Percentiles rank a stretch among this genome's conserved stretches.
phyloP scores from a whole-genome alignment of 2,888 invertebrate genomes.

The Siphlonurus alternatus region DNA sequence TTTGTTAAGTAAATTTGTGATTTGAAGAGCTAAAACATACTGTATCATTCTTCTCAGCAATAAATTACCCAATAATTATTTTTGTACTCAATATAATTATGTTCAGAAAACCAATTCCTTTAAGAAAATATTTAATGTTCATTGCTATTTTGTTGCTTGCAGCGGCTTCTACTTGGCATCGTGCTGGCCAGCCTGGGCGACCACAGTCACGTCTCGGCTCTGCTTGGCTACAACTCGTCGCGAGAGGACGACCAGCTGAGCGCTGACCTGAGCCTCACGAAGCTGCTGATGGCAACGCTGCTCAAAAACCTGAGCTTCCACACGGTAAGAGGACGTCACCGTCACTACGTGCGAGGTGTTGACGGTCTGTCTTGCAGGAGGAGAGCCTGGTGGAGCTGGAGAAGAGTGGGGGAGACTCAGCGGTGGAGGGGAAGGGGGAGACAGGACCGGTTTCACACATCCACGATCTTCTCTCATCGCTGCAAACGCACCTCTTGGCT shows the following conservation, averaged over 20 bases:
- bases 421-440: slow-evolving; percentile 10
- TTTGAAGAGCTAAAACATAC: too few relatives aligned
- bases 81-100: background rate
- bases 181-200: slow-evolving; percentile 42
- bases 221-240: slow-evolving; percentile 30
- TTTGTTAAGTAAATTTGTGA: too few relatives aligned
- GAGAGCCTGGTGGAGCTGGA: slow-evolving; percentile 23
- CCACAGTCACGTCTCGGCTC: slow-evolving; percentile 36
- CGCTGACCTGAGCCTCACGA: slow-evolving; percentile 24
- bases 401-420: slow-evolving; percentile 15
- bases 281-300: slow-evolving; percentile 36
- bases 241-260: slow-evolving; percentile 17
- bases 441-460: slow-evolving; percentile 24
- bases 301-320: slow-evolving; percentile 33
- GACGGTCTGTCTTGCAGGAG: slow-evolving; percentile 21
- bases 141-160: slow-evolving; percentile 10
- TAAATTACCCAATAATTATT: background rate
- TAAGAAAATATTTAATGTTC: background rate
- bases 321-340: slow-evolving; percentile 30
- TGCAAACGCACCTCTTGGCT: slow-evolving; percentile 41
- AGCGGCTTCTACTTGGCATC: slow-evolving; percentile 39
- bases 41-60: background rate
- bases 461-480: slow-evolving; percentile 33
- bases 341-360: background rate
- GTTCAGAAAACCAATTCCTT: background rate